Conservation (phyloP, 2,888 invertebrate species). For the Adelognathus sp. region DNA sequence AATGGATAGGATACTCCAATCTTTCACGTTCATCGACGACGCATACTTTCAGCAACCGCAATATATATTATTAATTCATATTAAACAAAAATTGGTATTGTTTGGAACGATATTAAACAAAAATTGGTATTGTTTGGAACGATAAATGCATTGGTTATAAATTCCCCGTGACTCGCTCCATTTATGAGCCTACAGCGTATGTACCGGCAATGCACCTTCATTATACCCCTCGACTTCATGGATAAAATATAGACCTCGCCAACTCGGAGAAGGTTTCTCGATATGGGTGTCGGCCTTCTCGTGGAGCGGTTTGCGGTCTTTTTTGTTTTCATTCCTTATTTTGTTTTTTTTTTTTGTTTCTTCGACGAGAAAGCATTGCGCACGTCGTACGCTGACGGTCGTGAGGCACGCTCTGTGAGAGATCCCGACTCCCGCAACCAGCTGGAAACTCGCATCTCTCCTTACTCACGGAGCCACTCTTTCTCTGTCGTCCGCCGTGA, state of each 20-base stretch:
- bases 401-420: conserved; percentile 14
- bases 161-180: conserved; percentile 6
- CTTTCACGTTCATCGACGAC: background rate
- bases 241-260: conserved; percentile 58
- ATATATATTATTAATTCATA: too few relatives aligned
- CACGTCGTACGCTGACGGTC: conserved; percentile 9
- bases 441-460: conserved; percentile 50
- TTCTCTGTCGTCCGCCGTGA: conserved; percentile 38
- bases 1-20: background rate
- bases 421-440: conserved; percentile 45
- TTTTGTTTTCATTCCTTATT: too few relatives aligned
- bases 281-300: conserved; percentile 57
- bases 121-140: conserved; percentile 11
- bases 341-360: conserved; percentile 20
- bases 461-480: conserved; percentile 39
- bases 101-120: background rate
- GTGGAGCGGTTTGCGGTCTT: conserved; percentile 14
- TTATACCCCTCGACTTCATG: conserved; percentile 41
- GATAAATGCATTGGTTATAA: conserved; percentile 19
- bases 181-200: conserved; percentile 26
- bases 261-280: conserved; percentile 47
- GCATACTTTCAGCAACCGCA: conserved; percentile 18
- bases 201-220: conserved; percentile 29
- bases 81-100: conserved; percentile 9
- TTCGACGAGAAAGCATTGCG: conserved; percentile 40